Evolutionary conservation across 2,113 vertebrate species (phyloP).

Genomic region (Hirundichthys speculiger): DNA sequence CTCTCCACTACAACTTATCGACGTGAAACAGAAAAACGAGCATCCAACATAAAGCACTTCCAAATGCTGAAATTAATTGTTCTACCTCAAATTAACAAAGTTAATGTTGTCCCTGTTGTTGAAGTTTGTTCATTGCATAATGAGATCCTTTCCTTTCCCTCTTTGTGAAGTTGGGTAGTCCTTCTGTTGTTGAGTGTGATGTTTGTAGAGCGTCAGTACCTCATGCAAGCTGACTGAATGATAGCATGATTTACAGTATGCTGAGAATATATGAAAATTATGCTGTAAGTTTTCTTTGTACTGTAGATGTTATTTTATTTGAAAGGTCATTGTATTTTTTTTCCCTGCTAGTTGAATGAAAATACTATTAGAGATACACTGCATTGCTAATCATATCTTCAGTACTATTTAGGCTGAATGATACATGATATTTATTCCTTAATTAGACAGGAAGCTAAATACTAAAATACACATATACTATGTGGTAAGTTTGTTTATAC

Average conservation of each 20-base stretch:
- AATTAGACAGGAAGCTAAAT: constrained; percentile 19
- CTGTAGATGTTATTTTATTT: constrained; percentile 52
- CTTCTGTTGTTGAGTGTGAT: constrained; percentile 60
- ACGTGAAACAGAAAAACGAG: constrained; percentile 58
- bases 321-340: constrained; percentile 31
- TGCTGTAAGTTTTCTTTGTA: constrained; percentile 28
- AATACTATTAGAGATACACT: constrained; percentile 68
- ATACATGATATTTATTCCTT: constrained; percentile 32
- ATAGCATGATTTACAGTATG: constrained; percentile 63
- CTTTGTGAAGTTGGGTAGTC: constrained; percentile 54
- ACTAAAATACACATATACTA: no score
- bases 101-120: constrained; percentile 79
- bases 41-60: constrained; percentile 90
- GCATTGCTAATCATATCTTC: constrained; percentile 58
- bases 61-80: constrained; percentile 93
- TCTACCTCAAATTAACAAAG: constrained; percentile 94
- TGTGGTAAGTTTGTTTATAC: no score
- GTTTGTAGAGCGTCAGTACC: constrained; percentile 73
- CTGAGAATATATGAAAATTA: constrained; percentile 54
- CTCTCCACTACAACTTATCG: constrained; percentile 73
- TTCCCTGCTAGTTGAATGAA: constrained; percentile 40
- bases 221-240: constrained; percentile 74
- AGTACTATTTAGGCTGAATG: constrained; percentile 45
- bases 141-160: constrained; percentile 58
- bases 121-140: constrained; percentile 74